phyloP scores from a whole-genome alignment of 2,888 invertebrate species.

The Parnassius mnemosyne region DNA sequence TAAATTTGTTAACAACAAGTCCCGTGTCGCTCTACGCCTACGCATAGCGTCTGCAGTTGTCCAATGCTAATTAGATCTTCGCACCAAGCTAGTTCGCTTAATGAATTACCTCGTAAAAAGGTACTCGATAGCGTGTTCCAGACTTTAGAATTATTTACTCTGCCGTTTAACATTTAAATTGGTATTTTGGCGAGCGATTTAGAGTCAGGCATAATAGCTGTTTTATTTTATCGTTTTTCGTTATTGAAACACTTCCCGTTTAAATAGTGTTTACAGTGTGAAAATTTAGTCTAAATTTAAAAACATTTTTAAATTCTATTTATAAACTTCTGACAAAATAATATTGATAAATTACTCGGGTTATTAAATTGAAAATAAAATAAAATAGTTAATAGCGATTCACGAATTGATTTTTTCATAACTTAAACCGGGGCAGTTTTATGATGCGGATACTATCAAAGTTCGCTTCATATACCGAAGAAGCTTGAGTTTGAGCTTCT shows the following conservation, averaged over 20 bases:
- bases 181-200: constrained; percentile 28
- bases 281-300: background rate
- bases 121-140: constrained; percentile 35
- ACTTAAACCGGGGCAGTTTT: no score
- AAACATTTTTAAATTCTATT: no score
- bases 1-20: constrained; percentile 47
- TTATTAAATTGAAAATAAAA: no score
- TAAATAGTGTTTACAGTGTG: constrained; percentile 35
- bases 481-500: no score
- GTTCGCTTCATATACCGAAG: no score
- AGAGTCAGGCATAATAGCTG: constrained; percentile 19
- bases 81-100: constrained; percentile 53
- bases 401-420: no score
- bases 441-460: no score
- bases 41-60: constrained; percentile 48
- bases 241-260: constrained; percentile 24
- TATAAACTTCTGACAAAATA: no score
- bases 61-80: constrained; percentile 61
- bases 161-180: constrained; percentile 33
- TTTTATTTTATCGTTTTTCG: constrained; percentile 23
- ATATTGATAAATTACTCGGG: no score
- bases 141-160: constrained; percentile 34
- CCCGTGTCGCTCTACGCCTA: constrained; percentile 44
- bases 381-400: no score
- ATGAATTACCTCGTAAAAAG: constrained; percentile 64